Evolutionary conservation across 2,797 vertebrate genomes (phyloP).

Genomic region (Xiphophorus birchmanni): DNA sequence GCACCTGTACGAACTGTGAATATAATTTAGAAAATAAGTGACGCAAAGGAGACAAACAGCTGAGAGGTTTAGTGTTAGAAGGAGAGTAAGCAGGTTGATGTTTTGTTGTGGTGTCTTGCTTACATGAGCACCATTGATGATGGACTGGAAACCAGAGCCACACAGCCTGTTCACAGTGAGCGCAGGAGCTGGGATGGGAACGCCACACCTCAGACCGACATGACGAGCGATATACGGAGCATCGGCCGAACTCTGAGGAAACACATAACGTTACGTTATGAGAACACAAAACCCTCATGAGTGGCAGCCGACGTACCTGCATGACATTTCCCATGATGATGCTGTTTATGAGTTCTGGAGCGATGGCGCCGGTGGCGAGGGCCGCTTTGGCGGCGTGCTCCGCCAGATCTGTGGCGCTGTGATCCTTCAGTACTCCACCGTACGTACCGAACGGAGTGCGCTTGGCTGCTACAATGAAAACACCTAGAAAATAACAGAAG

Average conservation of each 20-base stretch:
- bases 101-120: not conserved
- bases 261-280: not conserved
- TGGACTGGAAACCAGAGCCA: constrained; percentile 96
- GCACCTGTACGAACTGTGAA: not conserved
- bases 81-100: not conserved
- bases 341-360: constrained; percentile 90
- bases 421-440: constrained; percentile 90
- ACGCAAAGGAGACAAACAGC: not conserved
- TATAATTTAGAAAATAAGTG: not conserved
- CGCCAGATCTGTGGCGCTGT: constrained; percentile 88
- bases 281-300: not conserved
- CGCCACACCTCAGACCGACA: constrained; percentile 88
- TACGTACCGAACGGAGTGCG: constrained; percentile 93
- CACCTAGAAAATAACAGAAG: constrained; percentile 77
- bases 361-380: constrained; percentile 86
- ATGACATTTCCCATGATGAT: constrained; percentile 92
- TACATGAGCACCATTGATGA: constrained; percentile 92
- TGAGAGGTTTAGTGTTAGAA: not conserved
- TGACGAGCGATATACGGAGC: constrained; percentile 90
- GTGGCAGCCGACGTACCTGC: constrained; percentile 80
- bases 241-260: constrained; percentile 86
- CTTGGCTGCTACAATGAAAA: constrained; percentile 95
- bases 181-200: constrained; percentile 87
- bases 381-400: constrained; percentile 90
- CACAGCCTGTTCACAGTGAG: constrained; percentile 94